Evolutionary conservation across 2,113 vertebrate genomes (phyloP).

Genomic region (Glaucomys volans): DNA sequence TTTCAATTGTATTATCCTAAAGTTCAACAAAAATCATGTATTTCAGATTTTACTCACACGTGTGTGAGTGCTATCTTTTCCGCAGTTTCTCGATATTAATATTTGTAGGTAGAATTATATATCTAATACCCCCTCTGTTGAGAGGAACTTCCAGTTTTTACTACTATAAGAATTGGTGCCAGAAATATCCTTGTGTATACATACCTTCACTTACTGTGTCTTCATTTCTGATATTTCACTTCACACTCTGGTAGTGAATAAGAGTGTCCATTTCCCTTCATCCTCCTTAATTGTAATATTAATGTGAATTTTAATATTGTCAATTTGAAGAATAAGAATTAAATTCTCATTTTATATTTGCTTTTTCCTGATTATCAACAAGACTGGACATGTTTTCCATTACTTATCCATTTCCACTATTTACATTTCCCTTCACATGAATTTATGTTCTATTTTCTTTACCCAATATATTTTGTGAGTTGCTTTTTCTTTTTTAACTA

Average conservation of each 20-base stretch:
- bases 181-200: background rate
- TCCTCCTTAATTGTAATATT: background rate
- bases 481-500: background rate
- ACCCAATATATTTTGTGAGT: background rate
- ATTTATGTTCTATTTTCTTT: conserved; percentile 21
- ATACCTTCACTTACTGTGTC: background rate
- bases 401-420: background rate
- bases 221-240: background rate
- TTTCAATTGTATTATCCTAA: background rate
- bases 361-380: background rate
- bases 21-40: background rate
- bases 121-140: background rate
- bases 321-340: background rate
- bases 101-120: background rate
- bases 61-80: background rate
- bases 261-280: background rate
- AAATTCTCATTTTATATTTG: conserved; percentile 18
- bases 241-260: background rate
- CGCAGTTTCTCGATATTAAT: background rate
- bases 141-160: background rate
- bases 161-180: background rate
- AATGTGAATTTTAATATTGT: background rate
- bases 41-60: background rate
- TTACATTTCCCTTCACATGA: background rate
- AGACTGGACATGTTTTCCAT: background rate